Evolutionary conservation across 2,797 vertebrate genomes (phyloP).

Genomic region (Hyperoplus immaculatus): DNA sequence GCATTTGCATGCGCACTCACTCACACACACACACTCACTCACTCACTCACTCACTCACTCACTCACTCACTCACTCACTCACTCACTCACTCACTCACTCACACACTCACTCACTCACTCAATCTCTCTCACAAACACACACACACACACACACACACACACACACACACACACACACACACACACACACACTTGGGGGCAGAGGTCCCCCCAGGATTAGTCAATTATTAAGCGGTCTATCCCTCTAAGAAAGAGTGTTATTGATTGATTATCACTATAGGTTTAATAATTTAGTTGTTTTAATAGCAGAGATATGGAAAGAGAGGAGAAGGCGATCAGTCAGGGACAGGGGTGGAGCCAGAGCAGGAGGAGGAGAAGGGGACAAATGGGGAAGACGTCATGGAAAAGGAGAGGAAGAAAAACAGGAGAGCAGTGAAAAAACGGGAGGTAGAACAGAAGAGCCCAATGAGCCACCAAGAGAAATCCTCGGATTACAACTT

Average conservation of each 20-base stretch:
- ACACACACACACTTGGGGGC: conserved; percentile 33
- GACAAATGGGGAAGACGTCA: conserved; percentile 23
- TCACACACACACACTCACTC: not conserved
- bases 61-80: not conserved
- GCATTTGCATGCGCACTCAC: not conserved
- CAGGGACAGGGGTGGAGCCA: conserved; percentile 34
- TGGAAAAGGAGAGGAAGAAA: conserved; percentile 9
- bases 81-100: conserved; percentile 4
- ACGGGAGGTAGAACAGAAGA: conserved; percentile 18
- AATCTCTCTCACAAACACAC: conserved; percentile 1
- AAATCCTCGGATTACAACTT: conserved; percentile 3
- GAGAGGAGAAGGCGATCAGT: conserved; percentile 66
- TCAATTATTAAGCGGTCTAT: conserved; percentile 96
- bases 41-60: not conserved
- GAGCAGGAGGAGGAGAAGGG: conserved; percentile 3
- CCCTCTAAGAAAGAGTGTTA: conserved; percentile 92
- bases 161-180: conserved; percentile 15
- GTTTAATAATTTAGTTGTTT: conserved; percentile 95
- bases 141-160: not conserved
- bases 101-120: too few relatives aligned
- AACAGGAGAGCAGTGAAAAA: conserved; percentile 2
- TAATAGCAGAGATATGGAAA: conserved; percentile 84
- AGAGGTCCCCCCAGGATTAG: conserved; percentile 86
- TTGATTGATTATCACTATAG: conserved; percentile 91
- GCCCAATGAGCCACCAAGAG: conserved; percentile 10